Conservation (phyloP, 2,888 invertebrate species). For the Lypha dubia region DNA sequence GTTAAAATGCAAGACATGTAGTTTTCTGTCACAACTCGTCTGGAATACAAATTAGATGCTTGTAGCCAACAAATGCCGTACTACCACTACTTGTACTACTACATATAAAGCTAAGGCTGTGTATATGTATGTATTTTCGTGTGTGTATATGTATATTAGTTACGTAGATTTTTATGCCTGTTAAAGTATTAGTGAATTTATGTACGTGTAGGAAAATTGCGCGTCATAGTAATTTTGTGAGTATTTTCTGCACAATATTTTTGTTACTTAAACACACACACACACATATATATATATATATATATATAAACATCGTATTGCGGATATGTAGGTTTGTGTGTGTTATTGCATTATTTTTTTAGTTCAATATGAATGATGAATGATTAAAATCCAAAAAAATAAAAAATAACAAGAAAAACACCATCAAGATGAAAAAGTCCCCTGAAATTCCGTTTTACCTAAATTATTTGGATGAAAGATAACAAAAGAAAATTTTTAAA, state of each 20-base stretch:
- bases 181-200: conserved; percentile 32
- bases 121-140: not conserved
- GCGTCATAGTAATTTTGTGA: conserved; percentile 55
- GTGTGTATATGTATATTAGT: not conserved
- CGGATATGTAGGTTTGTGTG: not conserved
- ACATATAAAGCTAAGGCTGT: not conserved
- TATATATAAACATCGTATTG: not conserved
- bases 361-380: conserved; percentile 58
- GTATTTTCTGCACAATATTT: conserved; percentile 47
- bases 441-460: conserved; percentile 19
- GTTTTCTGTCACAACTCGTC: conserved; percentile 78
- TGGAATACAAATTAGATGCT: conserved; percentile 82
- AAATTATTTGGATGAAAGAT: conserved; percentile 18
- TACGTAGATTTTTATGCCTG: conserved; percentile 25
- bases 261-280: conserved; percentile 6
- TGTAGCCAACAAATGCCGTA: conserved; percentile 44
- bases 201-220: conserved; percentile 38
- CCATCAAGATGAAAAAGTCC: conserved; percentile 14
- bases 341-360: conserved; percentile 26
- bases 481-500: conserved; percentile 1
- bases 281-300: too few relatives aligned
- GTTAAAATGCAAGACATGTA: conserved; percentile 72
- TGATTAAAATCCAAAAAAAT: conserved; percentile 43
- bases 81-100: conserved; percentile 27
- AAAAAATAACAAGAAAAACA: conserved; percentile 7